Percentiles rank a stretch among this genome's conserved stretches.
These are phyloP conservation scores for Grapholita molesta DNA, from an alignment of 1,140 invertebrate species.

Conservation along the genomic window DNA sequence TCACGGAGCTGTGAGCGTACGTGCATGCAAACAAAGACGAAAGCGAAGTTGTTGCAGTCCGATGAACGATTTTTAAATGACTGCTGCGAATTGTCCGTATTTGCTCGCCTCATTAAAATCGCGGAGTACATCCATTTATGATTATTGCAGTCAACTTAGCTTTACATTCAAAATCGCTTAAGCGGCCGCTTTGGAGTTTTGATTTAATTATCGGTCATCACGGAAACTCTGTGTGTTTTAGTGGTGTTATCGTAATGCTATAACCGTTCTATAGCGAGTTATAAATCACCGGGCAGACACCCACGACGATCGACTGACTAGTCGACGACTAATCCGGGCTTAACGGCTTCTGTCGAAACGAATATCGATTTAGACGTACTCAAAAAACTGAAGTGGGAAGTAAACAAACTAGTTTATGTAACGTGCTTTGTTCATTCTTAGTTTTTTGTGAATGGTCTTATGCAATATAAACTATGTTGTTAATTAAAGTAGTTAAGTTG, in stretches of 20 bases:
- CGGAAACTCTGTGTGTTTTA: constrained; percentile 24
- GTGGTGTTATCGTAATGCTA: constrained; percentile 40
- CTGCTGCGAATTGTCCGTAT: neutral
- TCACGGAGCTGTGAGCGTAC: neutral
- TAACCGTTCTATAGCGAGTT: constrained; percentile 35
- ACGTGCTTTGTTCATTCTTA: neutral
- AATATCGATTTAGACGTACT: constrained; percentile 38
- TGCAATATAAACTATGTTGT: neutral
- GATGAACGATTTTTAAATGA: constrained; percentile 1
- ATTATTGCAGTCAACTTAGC: neutral
- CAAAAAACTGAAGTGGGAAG: constrained; percentile 21
- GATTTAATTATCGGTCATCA: constrained; percentile 26
- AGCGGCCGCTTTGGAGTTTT: neutral
- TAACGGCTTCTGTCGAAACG: constrained; percentile 46
- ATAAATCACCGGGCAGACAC: constrained; percentile 59
- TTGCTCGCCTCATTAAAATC: neutral
- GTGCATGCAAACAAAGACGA: constrained; percentile 13
- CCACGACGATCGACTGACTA: constrained; percentile 44
- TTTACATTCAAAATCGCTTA: constrained; percentile 1
- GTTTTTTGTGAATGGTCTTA: neutral
- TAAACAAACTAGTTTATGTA: constrained; percentile 15
- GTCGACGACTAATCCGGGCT: constrained; percentile 45
- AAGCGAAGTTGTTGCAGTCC: neutral
- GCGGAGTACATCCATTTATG: neutral
- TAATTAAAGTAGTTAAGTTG: neutral